Percentiles rank a stretch among this genome's conserved stretches.
phyloP scores from a whole-genome alignment of 2,888 invertebrate genomes.

The Bembecia ichneumoniformis region DNA sequence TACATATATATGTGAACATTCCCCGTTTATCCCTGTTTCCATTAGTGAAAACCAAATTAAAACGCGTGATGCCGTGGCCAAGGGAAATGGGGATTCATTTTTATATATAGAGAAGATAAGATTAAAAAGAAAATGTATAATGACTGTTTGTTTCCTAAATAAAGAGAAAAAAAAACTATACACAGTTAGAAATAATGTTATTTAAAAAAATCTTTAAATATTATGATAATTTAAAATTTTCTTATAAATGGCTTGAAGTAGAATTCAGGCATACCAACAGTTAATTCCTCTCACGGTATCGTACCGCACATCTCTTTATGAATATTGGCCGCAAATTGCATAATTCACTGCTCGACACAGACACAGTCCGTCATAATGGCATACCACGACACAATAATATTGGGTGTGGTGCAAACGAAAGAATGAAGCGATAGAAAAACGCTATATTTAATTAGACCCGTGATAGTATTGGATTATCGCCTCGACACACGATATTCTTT shows the following conservation, averaged over 20 bases:
- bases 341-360: conserved; percentile 44
- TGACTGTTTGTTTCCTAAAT: too few relatives aligned
- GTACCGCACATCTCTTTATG: conserved; percentile 5
- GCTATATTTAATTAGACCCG: not conserved
- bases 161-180: too few relatives aligned
- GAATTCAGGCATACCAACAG: not conserved
- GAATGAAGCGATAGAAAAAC: conserved; percentile 4
- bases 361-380: conserved; percentile 46
- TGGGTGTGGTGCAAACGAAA: conserved; percentile 19
- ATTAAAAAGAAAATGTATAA: too few relatives aligned
- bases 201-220: not conserved
- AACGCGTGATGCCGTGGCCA: too few relatives aligned
- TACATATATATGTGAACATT: too few relatives aligned
- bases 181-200: too few relatives aligned
- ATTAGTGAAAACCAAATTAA: too few relatives aligned
- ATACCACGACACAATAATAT: conserved; percentile 46
- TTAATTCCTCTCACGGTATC: not conserved
- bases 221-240: not conserved
- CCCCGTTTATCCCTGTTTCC: too few relatives aligned
- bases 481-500: too few relatives aligned
- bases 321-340: conserved; percentile 53
- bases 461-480: too few relatives aligned
- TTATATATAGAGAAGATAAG: too few relatives aligned
- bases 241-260: not conserved
- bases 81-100: too few relatives aligned